These are phyloP conservation scores for Brachionus rubens DNA, from an alignment of 1,140 invertebrate species.

Conservation along the genomic window DNA sequence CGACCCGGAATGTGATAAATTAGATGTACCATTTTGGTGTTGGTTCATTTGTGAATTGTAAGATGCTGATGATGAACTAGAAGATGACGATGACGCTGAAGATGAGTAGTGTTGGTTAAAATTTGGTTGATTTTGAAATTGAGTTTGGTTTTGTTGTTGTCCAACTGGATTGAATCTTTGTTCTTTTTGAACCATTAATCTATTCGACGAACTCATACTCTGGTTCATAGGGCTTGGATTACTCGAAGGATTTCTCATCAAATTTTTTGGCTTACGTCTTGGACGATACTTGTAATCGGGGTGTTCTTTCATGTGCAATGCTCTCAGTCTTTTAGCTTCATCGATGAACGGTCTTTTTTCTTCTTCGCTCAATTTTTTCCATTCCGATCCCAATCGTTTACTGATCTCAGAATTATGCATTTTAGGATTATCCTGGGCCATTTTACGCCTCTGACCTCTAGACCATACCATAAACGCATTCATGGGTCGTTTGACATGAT, in stretches of 20 bases:
- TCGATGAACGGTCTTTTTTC: constrained; percentile 99
- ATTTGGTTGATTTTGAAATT: background rate
- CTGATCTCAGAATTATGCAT: constrained; percentile 99
- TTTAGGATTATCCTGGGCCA: constrained; percentile 99
- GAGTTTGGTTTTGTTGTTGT: background rate
- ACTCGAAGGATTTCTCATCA: background rate
- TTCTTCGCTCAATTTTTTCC: constrained; percentile 89
- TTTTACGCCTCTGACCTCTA: constrained; percentile 90
- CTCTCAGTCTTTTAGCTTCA: constrained; percentile 92
- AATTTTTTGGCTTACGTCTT: constrained; percentile 59
- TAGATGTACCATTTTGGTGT: background rate
- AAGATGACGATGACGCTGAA: background rate
- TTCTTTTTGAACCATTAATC: background rate
- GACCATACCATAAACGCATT: constrained; percentile 99
- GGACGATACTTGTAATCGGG: constrained; percentile 95
- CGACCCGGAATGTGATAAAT: background rate
- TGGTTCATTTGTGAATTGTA: background rate
- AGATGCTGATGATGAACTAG: background rate
- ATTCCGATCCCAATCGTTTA: constrained; percentile 92
- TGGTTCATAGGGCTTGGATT: background rate
- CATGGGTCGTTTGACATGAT: constrained; percentile 96
- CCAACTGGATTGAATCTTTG: background rate
- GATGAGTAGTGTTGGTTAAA: constrained; percentile 28
- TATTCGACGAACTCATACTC: background rate
- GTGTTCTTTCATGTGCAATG: constrained; percentile 98